phyloP scores from a whole-genome alignment of 2,113 vertebrate genomes.

The Laterallus jamaicensis region DNA sequence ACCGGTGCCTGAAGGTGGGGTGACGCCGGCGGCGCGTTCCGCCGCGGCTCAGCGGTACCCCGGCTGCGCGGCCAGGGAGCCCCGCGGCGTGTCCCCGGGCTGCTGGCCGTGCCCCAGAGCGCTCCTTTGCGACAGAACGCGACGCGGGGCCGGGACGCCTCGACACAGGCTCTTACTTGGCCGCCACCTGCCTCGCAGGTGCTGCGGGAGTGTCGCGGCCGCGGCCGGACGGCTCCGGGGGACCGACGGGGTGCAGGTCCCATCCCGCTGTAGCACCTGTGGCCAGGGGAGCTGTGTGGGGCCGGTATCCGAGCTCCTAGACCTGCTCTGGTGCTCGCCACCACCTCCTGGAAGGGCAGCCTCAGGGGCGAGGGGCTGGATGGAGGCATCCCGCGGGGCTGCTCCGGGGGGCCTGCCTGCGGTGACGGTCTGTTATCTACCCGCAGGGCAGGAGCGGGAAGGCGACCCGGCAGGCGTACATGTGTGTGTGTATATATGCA shows the following conservation, averaged over 20 bases:
- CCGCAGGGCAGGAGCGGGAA: neutral
- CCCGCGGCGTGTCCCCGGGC: neutral
- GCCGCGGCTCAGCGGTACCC: rapidly evolving
- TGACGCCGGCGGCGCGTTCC: neutral
- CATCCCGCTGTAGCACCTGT: too few relatives aligned
- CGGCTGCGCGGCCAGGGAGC: neutral
- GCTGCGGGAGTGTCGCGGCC: neutral
- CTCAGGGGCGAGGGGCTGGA: neutral
- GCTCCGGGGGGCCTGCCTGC: neutral
- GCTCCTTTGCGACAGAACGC: rapidly evolving
- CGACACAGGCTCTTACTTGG: neutral
- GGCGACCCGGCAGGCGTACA: neutral
- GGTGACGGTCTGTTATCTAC: rapidly evolving
- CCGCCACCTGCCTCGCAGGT: neutral
- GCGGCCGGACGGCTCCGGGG: rapidly evolving
- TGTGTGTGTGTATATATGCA: too few relatives aligned
- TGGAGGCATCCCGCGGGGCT: neutral
- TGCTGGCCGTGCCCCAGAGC: neutral
- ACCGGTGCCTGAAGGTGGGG: neutral
- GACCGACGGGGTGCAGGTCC: neutral
- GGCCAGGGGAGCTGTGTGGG: neutral
- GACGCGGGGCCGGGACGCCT: neutral
- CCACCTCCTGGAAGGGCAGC: neutral
- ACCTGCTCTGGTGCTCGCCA: neutral
- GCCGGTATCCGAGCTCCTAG: neutral